Base-by-base conservation (phyloP, 2,797 vertebrate species). In the Alca torda region DNA sequence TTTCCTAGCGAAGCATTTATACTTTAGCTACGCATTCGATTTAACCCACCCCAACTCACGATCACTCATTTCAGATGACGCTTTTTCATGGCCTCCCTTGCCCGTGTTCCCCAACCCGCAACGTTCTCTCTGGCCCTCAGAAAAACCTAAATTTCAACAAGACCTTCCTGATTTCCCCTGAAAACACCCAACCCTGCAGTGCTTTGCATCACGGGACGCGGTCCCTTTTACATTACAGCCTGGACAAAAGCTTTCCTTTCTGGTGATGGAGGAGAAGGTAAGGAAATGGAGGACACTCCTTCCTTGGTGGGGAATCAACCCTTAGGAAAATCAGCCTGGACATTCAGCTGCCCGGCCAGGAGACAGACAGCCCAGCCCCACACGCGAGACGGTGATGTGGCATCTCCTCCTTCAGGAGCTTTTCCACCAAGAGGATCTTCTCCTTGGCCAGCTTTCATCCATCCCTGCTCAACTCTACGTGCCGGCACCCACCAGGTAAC, bases 391-490 rank as follows among this genome's bases (percentile, higher is more conserved):
- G 10, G 24, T 4, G 11, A n/a, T 5, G 50, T 7, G 19, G 13
- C 21, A 21, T 16, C 45, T 51, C 45, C 26, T 50, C 63, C 37
- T 68, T 33, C 11, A 37, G 33, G 37, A 86, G 5, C 35, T 86
- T 45, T 57, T 37, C 45, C n/a, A 30, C 48, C 39, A 28, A n/a
- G 15, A 18, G 4, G 39, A 19, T 54, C 15, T 26, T 37, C 64
- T 24, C 24, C n/a, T 26, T 13, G n/a, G n/a, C 43, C 35, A 48
- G 28, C 33, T 28, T 53, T 39, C n/a, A 28, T 16, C 39, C 39
- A 0, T 4, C 73, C 39, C 8, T 13, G 33, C 64, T 33, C 39
- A 11, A 7, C 24, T 18, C 48, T 16, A 2, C 1, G 11, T 30
- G 65, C 19, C n/a, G 6, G 30, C 13, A 6, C 19, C 31, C 48